Evolutionary conservation across 2,113 vertebrate species (phyloP).

Genomic region (Istiophorus platypterus): DNA sequence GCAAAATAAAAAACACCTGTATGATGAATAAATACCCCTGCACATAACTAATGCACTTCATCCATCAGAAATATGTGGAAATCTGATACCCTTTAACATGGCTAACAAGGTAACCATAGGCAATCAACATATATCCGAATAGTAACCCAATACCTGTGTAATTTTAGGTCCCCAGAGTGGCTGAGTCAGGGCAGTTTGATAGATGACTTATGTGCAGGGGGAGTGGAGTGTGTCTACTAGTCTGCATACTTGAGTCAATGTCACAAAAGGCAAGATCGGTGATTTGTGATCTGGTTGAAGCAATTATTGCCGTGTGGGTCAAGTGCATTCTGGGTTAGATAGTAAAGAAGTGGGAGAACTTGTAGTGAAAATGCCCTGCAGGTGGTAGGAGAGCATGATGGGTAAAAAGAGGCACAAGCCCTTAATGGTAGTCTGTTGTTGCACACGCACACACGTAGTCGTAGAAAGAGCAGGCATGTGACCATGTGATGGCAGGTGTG

Average conservation of each 20-base stretch:
- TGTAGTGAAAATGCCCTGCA: conserved; percentile 22
- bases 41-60: background rate
- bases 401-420: conserved; percentile 15
- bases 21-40: background rate
- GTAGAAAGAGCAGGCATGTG: conserved; percentile 17
- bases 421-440: background rate
- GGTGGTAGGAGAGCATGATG: conserved; percentile 22
- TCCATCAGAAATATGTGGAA: conserved; percentile 26
- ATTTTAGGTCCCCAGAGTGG: conserved; percentile 48
- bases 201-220: conserved; percentile 55
- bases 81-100: conserved; percentile 10
- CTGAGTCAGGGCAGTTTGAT: conserved; percentile 46
- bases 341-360: conserved; percentile 47
- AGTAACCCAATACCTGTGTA: conserved; percentile 16
- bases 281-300: conserved; percentile 69
- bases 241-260: conserved; percentile 65
- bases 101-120: conserved; percentile 25
- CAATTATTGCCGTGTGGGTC: conserved; percentile 60
- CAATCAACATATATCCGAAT: conserved; percentile 4
- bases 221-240: conserved; percentile 48
- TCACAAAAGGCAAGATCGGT: conserved; percentile 60
- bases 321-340: conserved; percentile 51
- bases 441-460: conserved; percentile 27
- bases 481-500: conserved; percentile 43
- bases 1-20: conserved; percentile 30